Evolutionary conservation across 2,888 invertebrate genomes (phyloP).

Genomic region (Perdita meconis): DNA sequence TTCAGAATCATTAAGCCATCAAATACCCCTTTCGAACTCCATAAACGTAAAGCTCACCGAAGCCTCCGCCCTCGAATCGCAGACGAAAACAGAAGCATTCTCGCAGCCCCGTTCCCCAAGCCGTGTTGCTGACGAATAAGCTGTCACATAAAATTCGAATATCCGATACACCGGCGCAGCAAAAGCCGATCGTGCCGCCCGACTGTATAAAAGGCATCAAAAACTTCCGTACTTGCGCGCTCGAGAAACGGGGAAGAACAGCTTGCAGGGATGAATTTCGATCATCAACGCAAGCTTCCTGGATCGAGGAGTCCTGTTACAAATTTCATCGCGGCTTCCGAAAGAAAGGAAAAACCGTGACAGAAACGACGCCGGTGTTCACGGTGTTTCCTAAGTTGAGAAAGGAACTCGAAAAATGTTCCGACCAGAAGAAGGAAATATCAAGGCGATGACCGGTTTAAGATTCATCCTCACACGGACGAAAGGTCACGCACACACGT

Average conservation of each 20-base stretch:
- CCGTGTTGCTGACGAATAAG: conserved; percentile 35
- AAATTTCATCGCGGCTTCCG: not conserved
- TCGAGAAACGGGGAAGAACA: conserved; percentile 6
- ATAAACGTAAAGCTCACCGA: not conserved
- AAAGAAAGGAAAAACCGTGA: not conserved
- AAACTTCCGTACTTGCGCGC: not conserved
- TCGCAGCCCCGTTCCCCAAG: conserved; percentile 1
- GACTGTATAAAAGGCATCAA: conserved; percentile 31
- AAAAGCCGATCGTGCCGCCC: conserved; percentile 1
- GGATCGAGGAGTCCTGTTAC: conserved; percentile 18
- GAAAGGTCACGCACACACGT: conserved; percentile 1
- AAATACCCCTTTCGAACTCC: not conserved
- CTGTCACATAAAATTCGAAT: conserved; percentile 59
- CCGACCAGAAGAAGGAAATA: not conserved
- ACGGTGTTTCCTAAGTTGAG: conserved; percentile 4
- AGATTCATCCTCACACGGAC: conserved; percentile 13
- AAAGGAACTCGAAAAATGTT: not conserved
- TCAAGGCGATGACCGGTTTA: not conserved
- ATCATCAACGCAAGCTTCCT: conserved; percentile 7
- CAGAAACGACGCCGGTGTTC: not conserved
- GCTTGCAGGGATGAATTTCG: conserved; percentile 8
- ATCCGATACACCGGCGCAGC: conserved; percentile 10
- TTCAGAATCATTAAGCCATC: not conserved
- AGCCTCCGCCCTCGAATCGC: not conserved
- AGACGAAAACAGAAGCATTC: conserved; percentile 10